phyloP scores from a whole-genome alignment of 2,113 vertebrate genomes.

The Phasianus colchicus region DNA sequence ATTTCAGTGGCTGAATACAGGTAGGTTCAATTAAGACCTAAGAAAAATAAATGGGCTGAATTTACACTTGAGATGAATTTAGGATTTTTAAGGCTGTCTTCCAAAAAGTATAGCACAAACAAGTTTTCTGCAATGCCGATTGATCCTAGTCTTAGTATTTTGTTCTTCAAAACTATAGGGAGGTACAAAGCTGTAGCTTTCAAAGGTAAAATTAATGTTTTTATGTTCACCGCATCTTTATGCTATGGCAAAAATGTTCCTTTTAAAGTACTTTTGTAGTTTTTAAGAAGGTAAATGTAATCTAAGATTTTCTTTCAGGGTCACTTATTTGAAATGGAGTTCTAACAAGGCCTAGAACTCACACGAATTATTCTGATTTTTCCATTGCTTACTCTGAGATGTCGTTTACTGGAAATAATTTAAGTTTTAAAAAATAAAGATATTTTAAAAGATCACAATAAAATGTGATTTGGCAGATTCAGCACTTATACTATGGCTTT shows the following conservation, averaged over 20 bases:
- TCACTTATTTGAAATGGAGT: neutral
- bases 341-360: neutral
- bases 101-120: neutral
- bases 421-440: neutral
- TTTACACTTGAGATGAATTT: neutral
- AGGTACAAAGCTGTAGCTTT: neutral
- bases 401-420: neutral
- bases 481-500: neutral
- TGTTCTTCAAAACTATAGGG: neutral
- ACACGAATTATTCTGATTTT: neutral
- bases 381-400: neutral
- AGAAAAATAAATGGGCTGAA: neutral
- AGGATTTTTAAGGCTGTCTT: constrained; percentile 11
- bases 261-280: neutral
- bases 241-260: neutral
- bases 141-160: neutral
- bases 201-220: neutral
- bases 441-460: neutral
- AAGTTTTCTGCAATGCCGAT: neutral
- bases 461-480: neutral
- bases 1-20: neutral
- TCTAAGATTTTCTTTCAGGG: neutral
- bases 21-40: neutral
- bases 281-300: neutral
- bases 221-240: neutral